Base-by-base conservation (phyloP, 2,113 vertebrate genomes). In the Cricetomys ansorgei region DNA sequence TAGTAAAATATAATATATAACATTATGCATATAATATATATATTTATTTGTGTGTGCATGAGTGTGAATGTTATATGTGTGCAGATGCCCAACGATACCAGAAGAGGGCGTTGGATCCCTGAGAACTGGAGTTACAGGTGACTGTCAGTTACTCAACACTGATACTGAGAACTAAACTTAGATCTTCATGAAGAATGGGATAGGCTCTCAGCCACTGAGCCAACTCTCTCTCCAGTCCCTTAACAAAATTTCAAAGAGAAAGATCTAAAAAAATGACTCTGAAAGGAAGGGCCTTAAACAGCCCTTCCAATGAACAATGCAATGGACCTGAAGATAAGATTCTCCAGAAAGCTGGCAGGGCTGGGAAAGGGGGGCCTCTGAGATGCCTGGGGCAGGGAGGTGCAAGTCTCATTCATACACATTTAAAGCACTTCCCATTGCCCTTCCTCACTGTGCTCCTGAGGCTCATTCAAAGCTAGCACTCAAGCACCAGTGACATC, bases 391-490 rank as follows among this genome's bases (percentile, higher is more conserved):
- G 83, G 29, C 9, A 11, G 62, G 29, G 40, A 43, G 53, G 53
- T 4, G 2, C 34, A 59, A n/a, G 16, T 64, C 72, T 57, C 92
- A 55, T 59, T 91, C 85, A 79, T 17, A 81, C 53, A 13, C 72
- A 16, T 29, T 65, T 64, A 37, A 59, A 1, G 21, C 48, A 43
- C 59, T 50, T 91, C 69, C 91, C 29, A 29, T 5, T 11, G 50
- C 92, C 37, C 86, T 29, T 92, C 53, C 50, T 73, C 96, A 69
- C 53, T 64, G 37, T 88, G 50, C 92, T 70, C 72, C 72, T 17
- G 13, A 48, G 84, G 50, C 83, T 94, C 91, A 88, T 96, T 96
- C 92, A 92, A 80, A 97, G 75, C 89, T 21, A 45, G 72, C 37
- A 62, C 21, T 96, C 67, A 53, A 79, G 64, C 23, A 0, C 72